phyloP scores from a whole-genome alignment of 2,888 invertebrate genomes.

The Cerastoderma edule region DNA sequence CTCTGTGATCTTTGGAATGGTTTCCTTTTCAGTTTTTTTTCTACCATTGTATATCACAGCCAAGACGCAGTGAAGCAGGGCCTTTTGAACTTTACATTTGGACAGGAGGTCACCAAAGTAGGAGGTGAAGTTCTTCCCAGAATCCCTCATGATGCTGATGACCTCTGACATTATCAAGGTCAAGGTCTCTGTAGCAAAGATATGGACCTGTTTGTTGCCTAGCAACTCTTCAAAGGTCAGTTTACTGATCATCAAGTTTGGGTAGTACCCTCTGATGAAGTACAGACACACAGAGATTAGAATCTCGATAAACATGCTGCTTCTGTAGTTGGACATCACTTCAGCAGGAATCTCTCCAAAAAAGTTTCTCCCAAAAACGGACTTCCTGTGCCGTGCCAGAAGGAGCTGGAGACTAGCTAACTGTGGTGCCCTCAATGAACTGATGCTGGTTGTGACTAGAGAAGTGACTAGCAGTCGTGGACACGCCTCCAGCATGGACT shows the following conservation, averaged over 20 bases:
- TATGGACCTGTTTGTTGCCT: slow-evolving; percentile 88
- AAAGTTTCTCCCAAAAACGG: slow-evolving; percentile 88
- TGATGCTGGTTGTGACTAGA: slow-evolving; percentile 90
- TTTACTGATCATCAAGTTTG: slow-evolving; percentile 88
- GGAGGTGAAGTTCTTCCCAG: slow-evolving; percentile 90
- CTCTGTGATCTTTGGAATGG: slow-evolving; percentile 88
- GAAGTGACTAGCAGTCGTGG: slow-evolving; percentile 90
- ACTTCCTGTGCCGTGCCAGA: slow-evolving; percentile 90
- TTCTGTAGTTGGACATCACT: slow-evolving; percentile 89
- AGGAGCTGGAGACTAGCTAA: slow-evolving; percentile 86
- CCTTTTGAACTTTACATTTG: slow-evolving; percentile 93
- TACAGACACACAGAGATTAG: slow-evolving; percentile 90
- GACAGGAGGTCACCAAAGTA: slow-evolving; percentile 89
- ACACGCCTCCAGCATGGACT: slow-evolving; percentile 89
- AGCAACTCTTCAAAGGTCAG: slow-evolving; percentile 88
- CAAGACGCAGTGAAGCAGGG: slow-evolving; percentile 91
- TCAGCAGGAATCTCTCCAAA: slow-evolving; percentile 85
- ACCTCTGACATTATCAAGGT: slow-evolving; percentile 90
- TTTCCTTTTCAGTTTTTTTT: slow-evolving; percentile 47
- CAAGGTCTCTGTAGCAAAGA: slow-evolving; percentile 90
- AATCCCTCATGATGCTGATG: slow-evolving; percentile 90
- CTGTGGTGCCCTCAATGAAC: slow-evolving; percentile 83
- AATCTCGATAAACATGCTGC: slow-evolving; percentile 92
- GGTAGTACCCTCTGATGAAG: slow-evolving; percentile 91
- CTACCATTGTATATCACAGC: slow-evolving; percentile 88